Conservation (phyloP, 1,140 invertebrate species). For the Caenorhabditis latens region DNA sequence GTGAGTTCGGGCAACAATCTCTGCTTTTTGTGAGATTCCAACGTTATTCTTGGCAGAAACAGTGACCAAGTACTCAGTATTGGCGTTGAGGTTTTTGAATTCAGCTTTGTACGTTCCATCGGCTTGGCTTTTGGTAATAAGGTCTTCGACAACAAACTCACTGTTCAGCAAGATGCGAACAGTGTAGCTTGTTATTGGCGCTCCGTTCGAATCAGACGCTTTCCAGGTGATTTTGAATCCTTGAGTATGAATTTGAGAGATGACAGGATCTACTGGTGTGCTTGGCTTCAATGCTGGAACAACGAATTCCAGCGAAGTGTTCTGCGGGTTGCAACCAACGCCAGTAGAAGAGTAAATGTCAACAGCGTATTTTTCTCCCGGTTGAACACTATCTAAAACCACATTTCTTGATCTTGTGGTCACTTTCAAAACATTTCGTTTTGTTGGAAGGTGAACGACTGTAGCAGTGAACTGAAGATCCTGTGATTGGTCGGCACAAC, state of each 20-base stretch:
- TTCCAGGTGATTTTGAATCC: background rate
- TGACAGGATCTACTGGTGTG: background rate
- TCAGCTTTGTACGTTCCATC: background rate
- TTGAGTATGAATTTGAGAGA: background rate
- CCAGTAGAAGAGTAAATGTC: background rate
- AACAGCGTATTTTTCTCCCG: background rate
- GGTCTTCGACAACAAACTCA: background rate
- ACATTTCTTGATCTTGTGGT: background rate
- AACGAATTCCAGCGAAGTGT: background rate
- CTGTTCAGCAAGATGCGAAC: background rate
- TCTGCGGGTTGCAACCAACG: background rate
- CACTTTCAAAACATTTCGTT: background rate
- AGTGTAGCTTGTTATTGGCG: background rate
- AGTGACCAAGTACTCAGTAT: background rate
- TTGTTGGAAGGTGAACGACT: background rate
- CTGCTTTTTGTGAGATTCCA: background rate
- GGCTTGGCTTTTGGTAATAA: background rate
- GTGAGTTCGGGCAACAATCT: background rate
- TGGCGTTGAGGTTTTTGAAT: background rate
- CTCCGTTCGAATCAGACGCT: background rate
- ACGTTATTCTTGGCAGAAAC: background rate
- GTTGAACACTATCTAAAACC: background rate
- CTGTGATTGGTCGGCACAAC: background rate
- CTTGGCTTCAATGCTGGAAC: slow-evolving; percentile 13
- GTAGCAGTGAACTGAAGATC: background rate